Conservation (phyloP, 2,888 invertebrate species). For the Zaprionus obscuricornis region DNA sequence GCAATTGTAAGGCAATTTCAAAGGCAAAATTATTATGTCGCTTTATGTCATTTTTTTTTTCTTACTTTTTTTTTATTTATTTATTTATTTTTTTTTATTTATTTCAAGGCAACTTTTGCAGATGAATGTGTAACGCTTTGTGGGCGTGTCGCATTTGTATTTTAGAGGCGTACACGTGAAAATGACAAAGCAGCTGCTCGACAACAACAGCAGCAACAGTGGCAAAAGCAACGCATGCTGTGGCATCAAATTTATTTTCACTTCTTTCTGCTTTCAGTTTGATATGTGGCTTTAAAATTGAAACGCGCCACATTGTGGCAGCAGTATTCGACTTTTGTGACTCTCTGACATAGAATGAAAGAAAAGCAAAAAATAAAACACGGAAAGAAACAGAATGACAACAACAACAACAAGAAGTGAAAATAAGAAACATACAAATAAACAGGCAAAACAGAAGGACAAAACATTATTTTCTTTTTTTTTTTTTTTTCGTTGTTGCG, state of each 20-base stretch:
- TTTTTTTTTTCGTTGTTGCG: too few species aligned
- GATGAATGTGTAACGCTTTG: conserved; percentile 47
- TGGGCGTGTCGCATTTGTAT: conserved; percentile 19
- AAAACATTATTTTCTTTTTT: too few species aligned
- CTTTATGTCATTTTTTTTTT: conserved; percentile 67
- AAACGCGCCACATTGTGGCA: conserved; percentile 35
- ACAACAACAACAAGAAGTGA: background rate
- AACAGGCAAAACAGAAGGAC: conserved; percentile 4
- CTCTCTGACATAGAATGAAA: conserved; percentile 19
- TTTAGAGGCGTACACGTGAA: conserved; percentile 49
- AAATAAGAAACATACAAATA: conserved; percentile 8
- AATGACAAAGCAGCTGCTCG: conserved; percentile 75
- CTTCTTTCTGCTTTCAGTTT: conserved; percentile 32
- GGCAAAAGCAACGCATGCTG: conserved; percentile 56
- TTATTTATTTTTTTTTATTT: conserved; percentile 9
- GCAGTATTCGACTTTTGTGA: conserved; percentile 55
- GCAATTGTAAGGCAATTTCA: conserved; percentile 76
- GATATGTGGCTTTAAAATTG: conserved; percentile 72
- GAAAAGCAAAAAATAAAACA: conserved; percentile 4
- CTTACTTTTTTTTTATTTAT: background rate
- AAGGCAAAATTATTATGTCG: conserved; percentile 76
- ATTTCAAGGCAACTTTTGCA: conserved; percentile 28
- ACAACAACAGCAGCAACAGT: conserved; percentile 26
- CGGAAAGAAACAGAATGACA: conserved; percentile 3
- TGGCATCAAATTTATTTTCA: conserved; percentile 69